Conservation (phyloP, 2,888 invertebrate species). For the Parnassius orleans region DNA sequence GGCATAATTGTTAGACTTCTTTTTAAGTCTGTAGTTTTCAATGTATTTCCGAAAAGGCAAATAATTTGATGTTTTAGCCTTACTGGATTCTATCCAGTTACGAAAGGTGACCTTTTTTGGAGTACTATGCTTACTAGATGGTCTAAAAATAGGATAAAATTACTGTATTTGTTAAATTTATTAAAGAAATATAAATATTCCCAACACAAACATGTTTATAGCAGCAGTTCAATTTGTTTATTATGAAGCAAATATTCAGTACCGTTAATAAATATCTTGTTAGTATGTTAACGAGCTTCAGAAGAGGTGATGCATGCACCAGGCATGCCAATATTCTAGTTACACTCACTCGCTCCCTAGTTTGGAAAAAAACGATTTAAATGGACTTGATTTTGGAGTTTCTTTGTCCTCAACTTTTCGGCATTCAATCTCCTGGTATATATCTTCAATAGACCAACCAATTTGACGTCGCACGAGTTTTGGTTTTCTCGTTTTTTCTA, state of each 20-base stretch:
- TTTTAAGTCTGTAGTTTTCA: conserved; percentile 67
- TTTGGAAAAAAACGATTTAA: conserved; percentile 71
- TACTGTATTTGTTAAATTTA: background rate
- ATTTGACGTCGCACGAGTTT: conserved; percentile 70
- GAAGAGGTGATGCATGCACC: conserved; percentile 37
- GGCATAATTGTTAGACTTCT: conserved; percentile 60
- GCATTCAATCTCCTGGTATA: conserved; percentile 76
- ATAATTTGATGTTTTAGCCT: conserved; percentile 78
- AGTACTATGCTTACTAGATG: conserved; percentile 69
- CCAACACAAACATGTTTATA: conserved; percentile 12
- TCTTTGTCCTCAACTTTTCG: conserved; percentile 63
- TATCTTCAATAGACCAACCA: conserved; percentile 76
- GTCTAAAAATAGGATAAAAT: conserved; percentile 40
- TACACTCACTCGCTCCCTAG: conserved; percentile 75
- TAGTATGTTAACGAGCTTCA: conserved; percentile 32
- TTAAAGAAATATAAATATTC: conserved; percentile 6
- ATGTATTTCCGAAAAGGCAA: conserved; percentile 83
- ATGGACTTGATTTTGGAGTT: conserved; percentile 67
- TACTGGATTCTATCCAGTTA: conserved; percentile 70
- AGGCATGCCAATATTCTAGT: conserved; percentile 63
- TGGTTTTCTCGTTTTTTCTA: conserved; percentile 63
- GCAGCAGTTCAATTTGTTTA: conserved; percentile 13
- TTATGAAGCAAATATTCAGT: conserved; percentile 26
- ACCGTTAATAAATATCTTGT: conserved; percentile 27
- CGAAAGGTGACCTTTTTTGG: conserved; percentile 73